These are phyloP conservation scores for Orchestia grillus DNA, from an alignment of 1,140 invertebrate genomes.

Conservation along the genomic window DNA sequence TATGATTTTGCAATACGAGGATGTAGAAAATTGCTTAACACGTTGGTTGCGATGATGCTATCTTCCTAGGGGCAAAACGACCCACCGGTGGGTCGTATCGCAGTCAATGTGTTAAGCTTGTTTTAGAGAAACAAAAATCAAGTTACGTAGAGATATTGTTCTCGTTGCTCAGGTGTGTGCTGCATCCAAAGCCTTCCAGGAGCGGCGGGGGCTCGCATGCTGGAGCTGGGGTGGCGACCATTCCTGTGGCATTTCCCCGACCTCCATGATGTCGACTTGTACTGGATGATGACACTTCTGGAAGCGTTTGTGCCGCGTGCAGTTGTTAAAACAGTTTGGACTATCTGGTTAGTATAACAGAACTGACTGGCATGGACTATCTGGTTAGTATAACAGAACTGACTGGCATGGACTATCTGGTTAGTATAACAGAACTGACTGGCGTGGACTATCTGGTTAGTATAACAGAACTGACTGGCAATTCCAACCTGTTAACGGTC, in stretches of 20 bases:
- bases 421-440: too few relatives aligned
- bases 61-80: too few relatives aligned
- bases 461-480: too few relatives aligned
- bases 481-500: too few relatives aligned
- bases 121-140: too few relatives aligned
- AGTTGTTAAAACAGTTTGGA: background rate
- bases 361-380: background rate
- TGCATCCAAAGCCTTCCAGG: background rate
- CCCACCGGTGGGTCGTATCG: too few relatives aligned
- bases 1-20: too few relatives aligned
- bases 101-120: too few relatives aligned
- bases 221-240: background rate
- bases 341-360: background rate
- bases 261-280: background rate
- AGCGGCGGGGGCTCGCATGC: background rate
- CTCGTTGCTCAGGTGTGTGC: background rate
- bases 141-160: background rate
- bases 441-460: too few relatives aligned
- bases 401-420: too few relatives aligned
- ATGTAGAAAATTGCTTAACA: too few relatives aligned
- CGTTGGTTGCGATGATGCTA: too few relatives aligned
- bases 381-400: background rate
- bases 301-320: background rate
- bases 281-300: background rate
- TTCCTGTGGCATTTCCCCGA: background rate